Evolutionary conservation across 2,113 vertebrate genomes (phyloP).

Genomic region (Ceuthmochares aereus): DNA sequence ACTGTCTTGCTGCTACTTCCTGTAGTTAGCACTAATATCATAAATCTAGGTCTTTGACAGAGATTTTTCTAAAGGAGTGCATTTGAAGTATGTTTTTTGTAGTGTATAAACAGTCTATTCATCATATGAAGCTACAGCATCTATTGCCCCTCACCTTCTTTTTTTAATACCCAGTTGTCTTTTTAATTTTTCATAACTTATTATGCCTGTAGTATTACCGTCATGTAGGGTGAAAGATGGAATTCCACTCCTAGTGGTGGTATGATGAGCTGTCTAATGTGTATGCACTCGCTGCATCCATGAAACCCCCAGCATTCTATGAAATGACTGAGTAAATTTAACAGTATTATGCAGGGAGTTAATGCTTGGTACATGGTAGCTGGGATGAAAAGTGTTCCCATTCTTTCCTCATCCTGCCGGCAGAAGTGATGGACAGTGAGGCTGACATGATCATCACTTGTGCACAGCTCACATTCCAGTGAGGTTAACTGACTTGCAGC

Average conservation of each 20-base stretch:
- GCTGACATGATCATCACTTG: neutral
- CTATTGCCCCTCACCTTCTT: accelerated
- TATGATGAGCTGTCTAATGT: accelerated
- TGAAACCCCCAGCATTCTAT: neutral
- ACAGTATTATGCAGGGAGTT: neutral
- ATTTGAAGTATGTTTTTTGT: neutral
- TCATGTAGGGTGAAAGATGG: neutral
- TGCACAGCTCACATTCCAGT: neutral
- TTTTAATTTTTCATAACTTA: neutral
- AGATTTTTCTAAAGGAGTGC: neutral
- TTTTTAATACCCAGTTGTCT: neutral
- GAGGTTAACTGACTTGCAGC: neutral
- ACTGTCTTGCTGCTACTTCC: neutral
- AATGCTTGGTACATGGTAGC: neutral
- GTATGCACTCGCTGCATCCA: neutral
- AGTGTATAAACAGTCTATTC: neutral
- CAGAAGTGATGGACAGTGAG: neutral
- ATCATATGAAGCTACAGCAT: neutral
- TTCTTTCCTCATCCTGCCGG: neutral
- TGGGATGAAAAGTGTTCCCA: neutral
- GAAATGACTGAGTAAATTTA: neutral
- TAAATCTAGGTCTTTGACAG: neutral
- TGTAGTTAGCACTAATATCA: neutral
- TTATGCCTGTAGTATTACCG: neutral
- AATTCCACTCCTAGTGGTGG: accelerated